Evolutionary conservation across 2,888 invertebrate species (phyloP), one percentile per base, ranked within the genome.

Genomic region (Cantharis flavilabris): DNA sequence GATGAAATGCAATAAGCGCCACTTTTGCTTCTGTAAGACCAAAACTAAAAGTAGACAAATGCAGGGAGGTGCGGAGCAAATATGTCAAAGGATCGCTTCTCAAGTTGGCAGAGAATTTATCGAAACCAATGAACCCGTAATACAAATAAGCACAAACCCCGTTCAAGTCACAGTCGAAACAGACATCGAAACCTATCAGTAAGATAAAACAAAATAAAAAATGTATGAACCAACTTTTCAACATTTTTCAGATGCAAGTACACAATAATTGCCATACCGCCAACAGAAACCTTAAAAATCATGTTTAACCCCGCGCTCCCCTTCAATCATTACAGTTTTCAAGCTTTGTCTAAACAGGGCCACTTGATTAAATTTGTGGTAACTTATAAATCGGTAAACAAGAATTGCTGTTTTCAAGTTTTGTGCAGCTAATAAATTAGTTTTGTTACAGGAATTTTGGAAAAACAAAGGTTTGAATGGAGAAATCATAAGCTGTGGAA

Each of bases 361-460:
- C 75, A 72, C 10, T 75, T 84, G 16, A 80, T 81, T 4, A 83
- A 84, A 75, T 86, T 86, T 74, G 78, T 84, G 16, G 82, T 81
- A 0, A 85, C 84, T 11, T 86, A 85, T 69, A 71, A 78, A 67
- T 79, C 79, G 80, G 83, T 83, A 81, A 26, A 62, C 11, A 62
- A 28, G n/a, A 18, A 62, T 69, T 73, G 64, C n/a, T 62, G 14
- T 18, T 20, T 20, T 63, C 2, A 10, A 33, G 64, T 62, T 62
- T 18, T 63, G 11, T 9, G 28, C 16, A 75, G 23, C 33, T 49
- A 69, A 62, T 30, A 71, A 69, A 74, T 26, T 26, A 13, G 9
- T 63, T 62, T 71, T 28, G 28, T 9, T 62, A 79, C 70, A 84
- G 84, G 78, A 81, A 20, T 86, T 86, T 79, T 86, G 86, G 86